Base-by-base conservation (phyloP, 2,113 vertebrate genomes). In the Percopsis transmontana region DNA sequence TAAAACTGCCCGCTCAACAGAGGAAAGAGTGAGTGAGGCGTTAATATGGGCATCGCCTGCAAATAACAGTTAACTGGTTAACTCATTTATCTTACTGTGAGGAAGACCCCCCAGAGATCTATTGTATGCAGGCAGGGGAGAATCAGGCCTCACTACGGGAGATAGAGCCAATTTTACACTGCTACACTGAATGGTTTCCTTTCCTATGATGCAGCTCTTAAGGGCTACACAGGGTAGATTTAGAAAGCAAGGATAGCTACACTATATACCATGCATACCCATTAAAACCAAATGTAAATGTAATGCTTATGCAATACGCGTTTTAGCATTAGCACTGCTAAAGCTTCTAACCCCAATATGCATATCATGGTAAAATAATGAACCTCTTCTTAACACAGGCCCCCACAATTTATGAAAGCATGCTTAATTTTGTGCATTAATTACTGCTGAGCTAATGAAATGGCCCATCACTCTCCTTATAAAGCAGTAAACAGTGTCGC, bases 371-470 rank as follows among this genome's bases (percentile, higher is more conserved):
- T 66, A 73, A 56, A 76, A 76, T 64, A 74, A 75, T 79, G 39
- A 66, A 79, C 68, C 72, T 58, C 60, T 73, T 72, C 63, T 76
- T 64, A 80, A 70, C 42, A 70, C 27, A 33, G 20, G 68, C 58
- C 63, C 47, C 40, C 51, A 61, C 68, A 67, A 83, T 84, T 80
- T 74, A 89, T 90, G 71, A 80, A 85, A 87, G 77, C 55, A 76
- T 76, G 66, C 76, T 66, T 82, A 71, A 86, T 82, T 84, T 77
- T 80, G 56, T 70, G 66, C 73, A 86, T 87, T 79, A 77, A 89
- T 88, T 87, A 87, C 80, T 83, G 68, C 76, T 69, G 67, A 84
- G 82, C 79, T 84, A 89, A 91, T 82, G 68, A 83, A 89, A 88
- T 79, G 74, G 76, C 83, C 81, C 86, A 87, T 90, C 87, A 88